Percentiles rank a stretch among this genome's conserved stretches.
Conservation (phyloP, 2,113 vertebrate genomes). For the Seriola dumerili region DNA sequence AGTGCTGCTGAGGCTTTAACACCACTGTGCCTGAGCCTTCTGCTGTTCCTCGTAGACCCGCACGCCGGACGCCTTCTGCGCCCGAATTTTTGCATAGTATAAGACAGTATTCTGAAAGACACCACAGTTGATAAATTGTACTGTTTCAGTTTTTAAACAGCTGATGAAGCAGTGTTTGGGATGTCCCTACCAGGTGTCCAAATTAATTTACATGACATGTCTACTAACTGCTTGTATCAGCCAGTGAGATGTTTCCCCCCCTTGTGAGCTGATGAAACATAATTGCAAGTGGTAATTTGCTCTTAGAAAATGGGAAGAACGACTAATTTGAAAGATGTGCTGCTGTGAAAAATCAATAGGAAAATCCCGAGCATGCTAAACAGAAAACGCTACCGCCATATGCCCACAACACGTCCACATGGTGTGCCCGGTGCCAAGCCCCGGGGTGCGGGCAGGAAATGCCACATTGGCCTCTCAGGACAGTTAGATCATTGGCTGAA, state of each 20-base stretch:
- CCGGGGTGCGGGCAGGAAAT: slow-evolving; percentile 70
- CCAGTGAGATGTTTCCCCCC: slow-evolving; percentile 30
- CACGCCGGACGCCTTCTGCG: neutral
- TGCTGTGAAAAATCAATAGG: slow-evolving; percentile 36
- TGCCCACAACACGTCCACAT: slow-evolving; percentile 50
- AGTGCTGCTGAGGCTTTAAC: slow-evolving; percentile 11
- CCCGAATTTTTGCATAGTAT: neutral
- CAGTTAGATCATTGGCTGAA: slow-evolving; percentile 65
- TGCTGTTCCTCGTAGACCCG: neutral
- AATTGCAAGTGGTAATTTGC: slow-evolving; percentile 58
- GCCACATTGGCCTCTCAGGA: slow-evolving; percentile 74
- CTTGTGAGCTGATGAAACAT: slow-evolving; percentile 68
- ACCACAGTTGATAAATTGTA: neutral
- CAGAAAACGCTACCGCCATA: slow-evolving; percentile 61
- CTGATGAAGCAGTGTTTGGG: slow-evolving; percentile 54
- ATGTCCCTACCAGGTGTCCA: slow-evolving; percentile 63
- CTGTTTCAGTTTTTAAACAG: slow-evolving; percentile 29
- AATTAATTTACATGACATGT: slow-evolving; percentile 47
- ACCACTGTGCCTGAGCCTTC: neutral
- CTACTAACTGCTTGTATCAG: slow-evolving; percentile 35
- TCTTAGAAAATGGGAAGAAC: slow-evolving; percentile 31
- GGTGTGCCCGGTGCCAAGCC: slow-evolving; percentile 43
- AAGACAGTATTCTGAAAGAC: neutral
- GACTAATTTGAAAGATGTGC: slow-evolving; percentile 40
- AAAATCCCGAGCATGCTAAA: slow-evolving; percentile 50